Base-by-base conservation (phyloP, 2,113 vertebrate genomes). In the Oryzias melastigma region DNA sequence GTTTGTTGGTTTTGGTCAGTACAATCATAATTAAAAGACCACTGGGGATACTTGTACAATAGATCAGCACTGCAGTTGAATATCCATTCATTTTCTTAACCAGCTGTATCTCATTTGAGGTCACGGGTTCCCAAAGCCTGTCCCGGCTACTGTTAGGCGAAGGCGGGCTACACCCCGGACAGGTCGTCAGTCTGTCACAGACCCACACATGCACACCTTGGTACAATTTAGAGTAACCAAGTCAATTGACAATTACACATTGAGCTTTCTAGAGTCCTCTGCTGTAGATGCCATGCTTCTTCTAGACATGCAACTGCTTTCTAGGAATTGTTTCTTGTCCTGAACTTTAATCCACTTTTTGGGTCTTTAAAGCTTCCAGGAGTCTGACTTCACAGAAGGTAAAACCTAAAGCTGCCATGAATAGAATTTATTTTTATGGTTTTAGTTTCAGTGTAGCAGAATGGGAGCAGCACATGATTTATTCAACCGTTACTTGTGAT, bases 281-380 rank as follows among this genome's bases (percentile, higher is more conserved):
- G 46, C 56, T 57, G 17, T 52, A 71, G 46, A 51, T 19, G 12
- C 18, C n/a, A 15, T n/a, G 22, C 55, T 2, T 27, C 47, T 54
- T 48, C 17, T 27, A 60, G 0, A n/a, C 18, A 13, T 55, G 47
- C 10, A 19, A 14, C 13, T 68, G 4, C 41, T 17, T 29, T 42
- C 18, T 7, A 4, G 22, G 3, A 0, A 25, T 15, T 46, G 15
- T 51, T 22, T 50, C 3, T 2, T 20, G 5, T 15, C 53, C 27
- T 17, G 14, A 16, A 52, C 8, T 53, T 55, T 60, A 51, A 65
- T 68, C 63, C 60, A 70, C 48, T 45, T 14, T 42, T 57, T 56
- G 57, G 62, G 52, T 20, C 58, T 46, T 61, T 61, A 52, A 81
- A 75, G 77, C 54, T 67, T 50, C 44, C 49, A 66, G 66, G 78